A percentile compares a stretch with the other conserved stretches of the same genome.
Evolutionary conservation across 2,888 invertebrate species (phyloP).

Genomic region (Brenthis hecate): DNA sequence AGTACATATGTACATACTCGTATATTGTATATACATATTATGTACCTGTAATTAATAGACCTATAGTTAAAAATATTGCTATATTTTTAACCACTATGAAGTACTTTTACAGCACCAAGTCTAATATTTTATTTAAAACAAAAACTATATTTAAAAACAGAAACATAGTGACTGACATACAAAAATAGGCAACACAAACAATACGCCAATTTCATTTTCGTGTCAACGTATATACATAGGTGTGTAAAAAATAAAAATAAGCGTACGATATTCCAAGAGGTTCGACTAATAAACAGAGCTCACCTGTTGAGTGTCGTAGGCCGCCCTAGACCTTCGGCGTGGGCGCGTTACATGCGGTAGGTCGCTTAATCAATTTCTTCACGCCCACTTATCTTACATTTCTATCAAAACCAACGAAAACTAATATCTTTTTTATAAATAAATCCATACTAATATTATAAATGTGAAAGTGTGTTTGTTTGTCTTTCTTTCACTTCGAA

Average conservation of each 20-base stretch:
- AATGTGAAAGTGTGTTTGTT: no score
- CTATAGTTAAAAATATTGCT: no score
- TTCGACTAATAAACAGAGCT: conserved; percentile 43
- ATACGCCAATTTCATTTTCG: background rate
- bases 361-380: conserved; percentile 20
- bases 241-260: background rate
- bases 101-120: no score
- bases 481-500: no score
- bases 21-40: no score
- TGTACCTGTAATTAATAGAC: no score
- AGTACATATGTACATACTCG: no score
- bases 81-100: no score
- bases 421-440: background rate
- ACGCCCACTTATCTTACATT: conserved; percentile 4
- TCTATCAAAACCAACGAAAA: background rate
- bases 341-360: conserved; percentile 26
- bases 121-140: no score
- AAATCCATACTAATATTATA: no score
- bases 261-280: conserved; percentile 5
- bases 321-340: conserved; percentile 32
- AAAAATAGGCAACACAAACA: background rate
- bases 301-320: conserved; percentile 24
- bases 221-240: background rate
- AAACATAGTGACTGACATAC: background rate
- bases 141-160: no score